phyloP scores from a whole-genome alignment of 1,140 invertebrate genomes.

The Macrosteles quadrilineatus region DNA sequence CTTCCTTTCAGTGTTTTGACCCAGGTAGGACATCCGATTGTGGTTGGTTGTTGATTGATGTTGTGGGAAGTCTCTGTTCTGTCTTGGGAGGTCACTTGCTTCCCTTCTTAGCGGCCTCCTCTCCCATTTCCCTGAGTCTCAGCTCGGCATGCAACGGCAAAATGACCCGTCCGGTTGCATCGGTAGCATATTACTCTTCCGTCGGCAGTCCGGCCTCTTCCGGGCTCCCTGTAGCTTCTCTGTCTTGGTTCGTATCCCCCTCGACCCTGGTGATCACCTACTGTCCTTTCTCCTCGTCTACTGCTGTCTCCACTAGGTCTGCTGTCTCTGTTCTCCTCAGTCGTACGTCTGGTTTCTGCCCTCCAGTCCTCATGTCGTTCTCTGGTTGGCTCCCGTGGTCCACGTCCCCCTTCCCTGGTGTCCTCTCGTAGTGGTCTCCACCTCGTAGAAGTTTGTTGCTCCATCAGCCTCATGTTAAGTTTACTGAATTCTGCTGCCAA shows the following conservation, averaged over 20 bases:
- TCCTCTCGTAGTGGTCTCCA: no score
- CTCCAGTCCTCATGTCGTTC: neutral
- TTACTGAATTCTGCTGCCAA: neutral
- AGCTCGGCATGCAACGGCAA: conserved; percentile 76
- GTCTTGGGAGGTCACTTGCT: neutral
- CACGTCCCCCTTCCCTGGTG: no score
- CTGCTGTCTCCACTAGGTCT: neutral
- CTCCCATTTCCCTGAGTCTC: conserved; percentile 48
- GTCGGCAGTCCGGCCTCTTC: neutral
- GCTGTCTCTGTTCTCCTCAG: conserved; percentile 9
- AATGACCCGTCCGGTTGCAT: conserved; percentile 84
- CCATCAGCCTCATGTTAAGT: neutral
- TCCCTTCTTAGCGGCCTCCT: conserved; percentile 50
- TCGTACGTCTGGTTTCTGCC: neutral
- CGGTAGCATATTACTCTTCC: conserved; percentile 68
- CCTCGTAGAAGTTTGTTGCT: neutral
- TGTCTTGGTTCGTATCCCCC: conserved; percentile 1
- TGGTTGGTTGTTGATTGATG: no score
- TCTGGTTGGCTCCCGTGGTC: neutral
- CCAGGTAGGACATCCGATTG: neutral
- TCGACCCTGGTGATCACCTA: neutral
- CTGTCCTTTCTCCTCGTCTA: neutral
- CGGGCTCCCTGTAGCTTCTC: neutral
- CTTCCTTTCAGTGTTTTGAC: neutral
- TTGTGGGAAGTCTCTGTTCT: no score